phyloP scores from a whole-genome alignment of 2,113 vertebrate species.

The Eulemur macaco region DNA sequence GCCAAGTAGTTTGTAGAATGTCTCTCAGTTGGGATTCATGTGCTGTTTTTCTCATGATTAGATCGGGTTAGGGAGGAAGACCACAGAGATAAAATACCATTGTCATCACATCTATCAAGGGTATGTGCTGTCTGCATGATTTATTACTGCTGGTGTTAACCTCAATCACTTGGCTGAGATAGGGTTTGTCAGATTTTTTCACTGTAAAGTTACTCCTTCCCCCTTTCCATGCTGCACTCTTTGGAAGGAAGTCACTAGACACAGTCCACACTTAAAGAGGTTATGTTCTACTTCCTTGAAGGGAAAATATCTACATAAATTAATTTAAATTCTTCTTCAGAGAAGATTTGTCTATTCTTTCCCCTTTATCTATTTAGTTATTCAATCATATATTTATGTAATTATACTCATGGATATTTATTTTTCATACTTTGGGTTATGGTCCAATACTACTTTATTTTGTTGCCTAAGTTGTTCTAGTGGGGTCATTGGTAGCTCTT shows the following conservation, averaged over 20 bases:
- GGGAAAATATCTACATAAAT: background rate
- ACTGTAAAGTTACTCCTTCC: background rate
- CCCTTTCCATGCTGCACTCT: background rate
- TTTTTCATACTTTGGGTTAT: background rate
- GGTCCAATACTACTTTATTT: background rate
- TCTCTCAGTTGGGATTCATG: background rate
- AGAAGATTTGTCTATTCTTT: background rate
- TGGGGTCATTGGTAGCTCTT: background rate
- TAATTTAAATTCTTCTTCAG: background rate
- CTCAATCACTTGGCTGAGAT: background rate
- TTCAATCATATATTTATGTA: background rate
- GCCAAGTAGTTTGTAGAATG: background rate
- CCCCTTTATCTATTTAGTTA: background rate
- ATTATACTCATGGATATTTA: background rate
- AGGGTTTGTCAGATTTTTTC: background rate
- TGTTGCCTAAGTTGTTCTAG: background rate
- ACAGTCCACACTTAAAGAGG: background rate
- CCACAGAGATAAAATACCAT: background rate
- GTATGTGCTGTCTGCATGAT: background rate
- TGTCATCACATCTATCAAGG: background rate
- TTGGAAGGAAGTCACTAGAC: background rate
- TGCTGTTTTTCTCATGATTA: background rate
- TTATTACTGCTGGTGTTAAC: background rate
- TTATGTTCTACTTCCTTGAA: background rate
- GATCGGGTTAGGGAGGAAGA: background rate